Evolutionary conservation across 2,113 vertebrate genomes (phyloP).

Genomic region (Mixornis gularis): DNA sequence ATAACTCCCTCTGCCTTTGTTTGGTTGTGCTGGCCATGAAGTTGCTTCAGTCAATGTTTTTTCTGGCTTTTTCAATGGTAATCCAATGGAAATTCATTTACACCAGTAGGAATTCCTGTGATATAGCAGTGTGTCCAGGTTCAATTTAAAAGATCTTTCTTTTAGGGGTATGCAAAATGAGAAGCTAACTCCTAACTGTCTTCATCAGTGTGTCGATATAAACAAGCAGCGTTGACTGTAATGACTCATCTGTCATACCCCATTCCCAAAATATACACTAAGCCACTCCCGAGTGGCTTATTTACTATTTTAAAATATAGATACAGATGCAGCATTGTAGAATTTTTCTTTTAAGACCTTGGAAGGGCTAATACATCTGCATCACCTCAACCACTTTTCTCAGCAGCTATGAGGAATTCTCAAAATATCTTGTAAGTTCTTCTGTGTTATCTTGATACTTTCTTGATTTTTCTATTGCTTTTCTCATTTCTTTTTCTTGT

Average conservation of each 20-base stretch:
- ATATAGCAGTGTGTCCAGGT: neutral
- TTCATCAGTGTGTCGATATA: neutral
- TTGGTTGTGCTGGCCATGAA: neutral
- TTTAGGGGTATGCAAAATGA: neutral
- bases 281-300: neutral
- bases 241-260: constrained; percentile 50
- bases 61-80: neutral
- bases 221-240: neutral
- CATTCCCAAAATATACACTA: constrained; percentile 24
- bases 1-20: neutral
- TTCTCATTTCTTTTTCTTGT: neutral
- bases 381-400: neutral
- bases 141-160: neutral
- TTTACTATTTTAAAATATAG: constrained; percentile 31
- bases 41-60: neutral
- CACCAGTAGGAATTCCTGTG: neutral
- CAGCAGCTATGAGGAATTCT: neutral
- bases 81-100: neutral
- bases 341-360: constrained; percentile 42
- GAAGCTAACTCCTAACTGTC: neutral
- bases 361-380: neutral
- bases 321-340: constrained; percentile 64
- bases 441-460: neutral
- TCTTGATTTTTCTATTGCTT: neutral
- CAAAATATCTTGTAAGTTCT: neutral